phyloP scores from a whole-genome alignment of 2,113 vertebrate genomes.

The Indicator indicator region DNA sequence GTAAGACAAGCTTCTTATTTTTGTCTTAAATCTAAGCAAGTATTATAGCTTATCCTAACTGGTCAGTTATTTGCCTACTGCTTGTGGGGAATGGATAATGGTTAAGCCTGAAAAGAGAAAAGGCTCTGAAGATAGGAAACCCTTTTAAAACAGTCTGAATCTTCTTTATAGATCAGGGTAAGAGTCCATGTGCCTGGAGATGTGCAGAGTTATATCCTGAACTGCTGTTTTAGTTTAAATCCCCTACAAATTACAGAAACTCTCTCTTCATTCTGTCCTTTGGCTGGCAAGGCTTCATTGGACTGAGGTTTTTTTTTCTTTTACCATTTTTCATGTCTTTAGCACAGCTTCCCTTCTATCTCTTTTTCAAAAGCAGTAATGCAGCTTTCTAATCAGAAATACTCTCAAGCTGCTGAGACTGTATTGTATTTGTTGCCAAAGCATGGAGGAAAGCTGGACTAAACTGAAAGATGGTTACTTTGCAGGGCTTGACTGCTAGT shows the following conservation, averaged over 20 bases:
- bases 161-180: not conserved
- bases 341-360: not conserved
- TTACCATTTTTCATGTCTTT: not conserved
- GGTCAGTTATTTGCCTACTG: not conserved
- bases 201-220: not conserved
- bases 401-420: not conserved
- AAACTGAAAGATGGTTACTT: not conserved
- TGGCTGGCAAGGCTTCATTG: not conserved
- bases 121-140: not conserved
- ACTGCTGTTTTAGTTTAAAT: not conserved
- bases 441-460: not conserved
- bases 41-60: not conserved
- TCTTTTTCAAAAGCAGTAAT: not conserved
- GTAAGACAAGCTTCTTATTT: not conserved
- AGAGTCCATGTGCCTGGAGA: not conserved
- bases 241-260: not conserved
- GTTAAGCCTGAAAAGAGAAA: not conserved
- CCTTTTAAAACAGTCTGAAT: not conserved
- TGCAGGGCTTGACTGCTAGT: not conserved
- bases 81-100: not conserved
- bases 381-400: not conserved
- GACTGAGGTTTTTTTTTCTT: not conserved
- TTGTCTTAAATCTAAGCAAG: not conserved
- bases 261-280: not conserved
- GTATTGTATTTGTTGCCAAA: not conserved